Evolutionary conservation across 2,113 vertebrate species (phyloP), one percentile per base, ranked within the genome.

Genomic region (Coregonus clupeaformis): DNA sequence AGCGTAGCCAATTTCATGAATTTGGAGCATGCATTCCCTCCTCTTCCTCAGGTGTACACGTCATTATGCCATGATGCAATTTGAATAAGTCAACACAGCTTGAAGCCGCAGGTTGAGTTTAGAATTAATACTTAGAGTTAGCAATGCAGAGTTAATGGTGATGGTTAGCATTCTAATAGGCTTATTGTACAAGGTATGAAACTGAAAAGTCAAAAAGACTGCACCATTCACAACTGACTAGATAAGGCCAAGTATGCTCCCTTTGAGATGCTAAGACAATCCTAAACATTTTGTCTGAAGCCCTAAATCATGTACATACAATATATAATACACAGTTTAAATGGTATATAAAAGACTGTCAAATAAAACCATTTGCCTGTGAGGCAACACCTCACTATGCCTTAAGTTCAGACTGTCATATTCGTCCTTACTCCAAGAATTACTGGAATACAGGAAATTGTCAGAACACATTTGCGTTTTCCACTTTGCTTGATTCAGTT

Each of bases 391-490:
- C 67, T 47, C 20, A 22, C 67, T 47, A 14, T 13, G 67, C 67
- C 45, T 77, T 6, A 36, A 66, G 20, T 20, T 64, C 6, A 22
- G 1, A n/a, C 14, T 64, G 7, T 30, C 68, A 69, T 20, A 42
- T 42, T 66, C 4, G 30, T 60, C n/a, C 14, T 72, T 24, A 59
- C 18, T 68, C 11, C 11, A 68, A 62, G 64, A 63, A 72, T 60
- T 45, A 42, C 30, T 42, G 30, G 24, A 62, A 69, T 14, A 25
- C 25, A 45, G 36, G 67, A n/a, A 74, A 59, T 25, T 69, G 30
- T 75, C 74, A 69, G n/a, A 45, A 62, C 30, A 62, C 55, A 62
- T 75, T 75, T 68, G 16, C 18, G 42, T 22, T 30, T 11, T 52
- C 22, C 5, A 64, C 59, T 64, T 30, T 59, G 52, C 20, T 32